These are phyloP conservation scores for Wiebesia pumilae DNA, from an alignment of 1,140 invertebrate species.

Conservation along the genomic window DNA sequence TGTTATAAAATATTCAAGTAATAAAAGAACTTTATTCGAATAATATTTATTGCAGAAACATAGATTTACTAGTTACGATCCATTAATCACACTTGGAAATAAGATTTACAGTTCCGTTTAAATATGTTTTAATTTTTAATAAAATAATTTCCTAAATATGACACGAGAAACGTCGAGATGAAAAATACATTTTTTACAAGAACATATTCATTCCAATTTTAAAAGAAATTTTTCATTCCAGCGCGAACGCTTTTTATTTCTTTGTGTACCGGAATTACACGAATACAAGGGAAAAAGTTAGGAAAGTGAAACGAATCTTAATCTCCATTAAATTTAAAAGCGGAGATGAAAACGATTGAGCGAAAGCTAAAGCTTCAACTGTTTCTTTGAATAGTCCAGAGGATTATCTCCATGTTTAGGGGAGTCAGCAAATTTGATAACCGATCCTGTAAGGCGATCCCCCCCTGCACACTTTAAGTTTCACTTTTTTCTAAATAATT, in stretches of 20 bases:
- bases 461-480: constrained; percentile 1
- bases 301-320: constrained; percentile 10
- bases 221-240: neutral
- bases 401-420: constrained; percentile 41
- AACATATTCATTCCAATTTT: neutral
- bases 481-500: constrained; percentile 36
- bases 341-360: constrained; percentile 39
- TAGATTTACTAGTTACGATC: no score
- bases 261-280: neutral
- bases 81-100: no score
- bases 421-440: constrained; percentile 48
- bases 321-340: constrained; percentile 29
- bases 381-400: neutral
- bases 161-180: no score
- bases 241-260: neutral
- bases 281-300: neutral
- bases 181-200: no score
- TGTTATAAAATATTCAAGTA: no score
- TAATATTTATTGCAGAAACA: no score
- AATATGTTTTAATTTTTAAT: no score
- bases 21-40: no score
- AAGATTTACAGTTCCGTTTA: no score
- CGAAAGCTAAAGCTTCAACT: constrained; percentile 16
- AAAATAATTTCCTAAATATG: no score
- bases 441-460: constrained; percentile 21